Percentiles rank a stretch among this genome's conserved stretches.
Conservation (phyloP, 2,888 invertebrate genomes). For the Cataglyphis albicans region DNA sequence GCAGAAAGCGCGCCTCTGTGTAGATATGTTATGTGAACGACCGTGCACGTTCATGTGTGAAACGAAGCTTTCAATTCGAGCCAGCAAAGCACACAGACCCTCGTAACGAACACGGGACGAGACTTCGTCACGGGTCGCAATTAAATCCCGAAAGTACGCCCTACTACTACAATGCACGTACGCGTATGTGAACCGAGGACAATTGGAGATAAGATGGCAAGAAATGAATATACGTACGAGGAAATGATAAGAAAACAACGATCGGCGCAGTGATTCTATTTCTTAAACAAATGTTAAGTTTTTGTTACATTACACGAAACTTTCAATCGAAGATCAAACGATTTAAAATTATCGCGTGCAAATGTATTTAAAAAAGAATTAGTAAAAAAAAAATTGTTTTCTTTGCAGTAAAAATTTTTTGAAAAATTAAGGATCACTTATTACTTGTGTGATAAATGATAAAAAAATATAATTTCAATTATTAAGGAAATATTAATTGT, state of each 20-base stretch:
- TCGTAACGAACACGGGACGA: constrained; percentile 64
- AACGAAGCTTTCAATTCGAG: constrained; percentile 69
- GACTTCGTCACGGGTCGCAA: constrained; percentile 62
- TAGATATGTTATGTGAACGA: neutral
- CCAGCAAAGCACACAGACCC: constrained; percentile 55
- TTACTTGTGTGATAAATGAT: neutral
- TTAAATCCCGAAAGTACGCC: constrained; percentile 68
- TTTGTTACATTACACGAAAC: neutral
- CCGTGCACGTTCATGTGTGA: constrained; percentile 46
- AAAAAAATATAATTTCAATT: neutral
- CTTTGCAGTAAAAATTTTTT: neutral
- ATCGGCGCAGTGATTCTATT: neutral
- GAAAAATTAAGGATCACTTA: neutral
- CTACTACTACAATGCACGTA: constrained; percentile 29
- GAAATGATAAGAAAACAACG: neutral
- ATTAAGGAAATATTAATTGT: neutral
- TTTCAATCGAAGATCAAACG: neutral
- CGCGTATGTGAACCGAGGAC: constrained; percentile 23
- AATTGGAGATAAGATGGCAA: constrained; percentile 45
- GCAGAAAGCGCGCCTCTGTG: constrained; percentile 53
- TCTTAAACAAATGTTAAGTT: neutral
- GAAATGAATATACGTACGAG: constrained; percentile 34
- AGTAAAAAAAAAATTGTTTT: neutral
- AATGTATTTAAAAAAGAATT: neutral
- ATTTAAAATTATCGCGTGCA: neutral